Evolutionary conservation across 2,113 vertebrate genomes (phyloP).

Genomic region (Conger conger): DNA sequence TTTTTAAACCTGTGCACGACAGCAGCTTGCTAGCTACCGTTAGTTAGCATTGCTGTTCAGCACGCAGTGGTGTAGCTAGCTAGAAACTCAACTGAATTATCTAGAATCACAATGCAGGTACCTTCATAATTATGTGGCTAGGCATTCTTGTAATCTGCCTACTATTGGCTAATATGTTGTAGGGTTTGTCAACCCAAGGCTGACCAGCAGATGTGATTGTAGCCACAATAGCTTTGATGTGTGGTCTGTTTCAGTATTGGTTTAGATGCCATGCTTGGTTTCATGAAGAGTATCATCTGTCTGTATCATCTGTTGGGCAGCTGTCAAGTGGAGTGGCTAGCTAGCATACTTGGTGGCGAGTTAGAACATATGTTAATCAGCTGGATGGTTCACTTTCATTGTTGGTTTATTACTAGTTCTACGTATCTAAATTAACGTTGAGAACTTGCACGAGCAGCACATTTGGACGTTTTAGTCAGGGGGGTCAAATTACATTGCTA

Average conservation of each 20-base stretch:
- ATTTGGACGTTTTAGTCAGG: not conserved
- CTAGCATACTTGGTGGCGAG: not conserved
- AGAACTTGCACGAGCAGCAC: not conserved
- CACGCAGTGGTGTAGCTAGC: not conserved
- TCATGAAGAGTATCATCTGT: not conserved
- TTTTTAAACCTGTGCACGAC: constrained; percentile 24
- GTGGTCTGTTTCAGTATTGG: not conserved
- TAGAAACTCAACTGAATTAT: not conserved
- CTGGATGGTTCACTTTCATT: not conserved
- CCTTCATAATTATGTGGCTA: not conserved
- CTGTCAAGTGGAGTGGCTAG: not conserved
- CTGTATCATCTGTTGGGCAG: too few relatives aligned
- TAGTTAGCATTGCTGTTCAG: constrained; percentile 35
- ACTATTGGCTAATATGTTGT: not conserved
- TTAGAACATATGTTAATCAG: not conserved
- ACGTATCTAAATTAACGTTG: not conserved
- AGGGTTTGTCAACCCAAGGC: not conserved
- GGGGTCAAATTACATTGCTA: not conserved
- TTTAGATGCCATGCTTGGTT: not conserved
- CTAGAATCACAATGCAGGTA: not conserved
- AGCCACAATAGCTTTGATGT: not conserved
- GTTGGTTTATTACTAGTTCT: not conserved
- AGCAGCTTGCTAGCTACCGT: constrained; percentile 45
- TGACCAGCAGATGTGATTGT: not conserved
- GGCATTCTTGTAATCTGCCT: not conserved